Evolutionary conservation across 2,113 vertebrate species (phyloP), one percentile per base, ranked within the genome.

Genomic region (Ceyx melanurus): DNA sequence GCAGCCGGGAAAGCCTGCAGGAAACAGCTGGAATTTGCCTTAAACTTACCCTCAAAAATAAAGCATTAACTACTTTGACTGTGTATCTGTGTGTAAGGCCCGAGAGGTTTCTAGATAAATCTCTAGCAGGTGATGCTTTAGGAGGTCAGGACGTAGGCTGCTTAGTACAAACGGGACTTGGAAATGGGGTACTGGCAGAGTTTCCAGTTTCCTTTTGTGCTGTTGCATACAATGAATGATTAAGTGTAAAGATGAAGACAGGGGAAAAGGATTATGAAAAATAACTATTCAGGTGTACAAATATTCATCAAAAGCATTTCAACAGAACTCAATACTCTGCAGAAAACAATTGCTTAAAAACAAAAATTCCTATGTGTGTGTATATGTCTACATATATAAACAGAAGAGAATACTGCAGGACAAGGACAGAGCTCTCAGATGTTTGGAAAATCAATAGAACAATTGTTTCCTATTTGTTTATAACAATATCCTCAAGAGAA

Each of bases 381-480:
- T 9, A 2, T 42, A 2, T 31, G 13, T 80, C 33, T 64, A 14
- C 2, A 0, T 15, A 20, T 3, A 10, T 15, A 28, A 5, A 18
- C 10, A 19, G 4, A 37, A 71, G 6, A 75, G 72, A 35, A 51
- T 19, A 48, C 8, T 16, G 40, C 42, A 57, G 50, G 64, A 42
- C 23, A 37, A 53, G 45, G 17, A 40, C 0, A 43, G 37, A 67
- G 13, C 31, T 29, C 35, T 75, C 48, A 51, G 8, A 53, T 35
- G 13, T 62, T 18, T 50, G 28, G 21, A 35, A 88, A 67, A 78
- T 62, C 1, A 1, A 5, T 51, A 64, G 14, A 89, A n/a, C 5
- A 31, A 11, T 5, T 85, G 13, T 17, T 5, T 87, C n/a, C n/a
- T 70, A 13, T 53, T 73, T 73, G 22, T 37, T 57, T 66, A 43